Conservation (phyloP, 2,888 invertebrate species). For the Callimorpha dominula region DNA sequence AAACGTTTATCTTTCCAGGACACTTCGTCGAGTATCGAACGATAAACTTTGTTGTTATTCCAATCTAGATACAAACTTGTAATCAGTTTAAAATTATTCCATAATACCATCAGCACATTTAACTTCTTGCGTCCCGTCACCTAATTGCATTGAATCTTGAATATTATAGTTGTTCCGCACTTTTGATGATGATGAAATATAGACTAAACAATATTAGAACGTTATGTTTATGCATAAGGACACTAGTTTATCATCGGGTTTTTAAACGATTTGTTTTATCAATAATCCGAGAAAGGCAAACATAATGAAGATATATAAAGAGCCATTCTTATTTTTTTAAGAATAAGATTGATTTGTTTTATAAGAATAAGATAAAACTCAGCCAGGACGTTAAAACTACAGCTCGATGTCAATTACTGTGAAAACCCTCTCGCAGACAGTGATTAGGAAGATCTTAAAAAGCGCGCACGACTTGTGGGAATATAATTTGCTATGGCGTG, state of each 20-base stretch:
- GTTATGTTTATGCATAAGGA: not conserved
- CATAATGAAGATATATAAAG: not conserved
- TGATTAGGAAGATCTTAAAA: not conserved
- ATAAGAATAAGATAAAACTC: not conserved
- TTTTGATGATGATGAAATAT: not conserved
- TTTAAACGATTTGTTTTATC: not conserved
- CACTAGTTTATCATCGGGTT: not conserved
- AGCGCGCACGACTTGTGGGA: too few relatives aligned
- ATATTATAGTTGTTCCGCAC: not conserved
- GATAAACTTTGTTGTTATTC: constrained; percentile 64
- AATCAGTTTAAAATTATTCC: constrained; percentile 49
- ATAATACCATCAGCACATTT: constrained; percentile 39
- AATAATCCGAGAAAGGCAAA: not conserved
- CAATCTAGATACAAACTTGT: constrained; percentile 56
- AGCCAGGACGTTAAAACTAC: not conserved
- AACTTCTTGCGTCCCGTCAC: not conserved
- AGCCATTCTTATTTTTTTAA: too few relatives aligned
- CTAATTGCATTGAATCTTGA: not conserved
- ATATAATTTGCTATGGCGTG: too few relatives aligned
- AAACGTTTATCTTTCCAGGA: constrained; percentile 66
- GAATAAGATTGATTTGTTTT: not conserved
- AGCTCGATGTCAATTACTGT: not conserved
- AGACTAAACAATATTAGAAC: not conserved
- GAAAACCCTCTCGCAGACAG: not conserved
- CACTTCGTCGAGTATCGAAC: constrained; percentile 60